phyloP scores from a whole-genome alignment of 92 coral and sea anemone genomes.

The Epizoanthus stellaris region DNA sequence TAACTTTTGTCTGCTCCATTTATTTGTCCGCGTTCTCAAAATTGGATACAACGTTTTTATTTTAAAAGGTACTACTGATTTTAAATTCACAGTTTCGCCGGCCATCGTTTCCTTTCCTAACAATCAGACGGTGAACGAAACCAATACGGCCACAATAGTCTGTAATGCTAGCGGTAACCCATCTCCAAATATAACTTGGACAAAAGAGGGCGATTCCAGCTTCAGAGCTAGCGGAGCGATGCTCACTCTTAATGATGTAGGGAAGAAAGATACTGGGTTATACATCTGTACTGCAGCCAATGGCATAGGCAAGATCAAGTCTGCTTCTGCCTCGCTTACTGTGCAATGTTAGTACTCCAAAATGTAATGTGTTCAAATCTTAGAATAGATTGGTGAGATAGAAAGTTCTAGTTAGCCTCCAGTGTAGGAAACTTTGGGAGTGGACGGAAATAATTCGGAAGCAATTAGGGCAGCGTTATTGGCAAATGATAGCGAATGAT shows the following conservation, averaged over 20 bases:
- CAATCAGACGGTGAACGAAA: slow-evolving; percentile 51
- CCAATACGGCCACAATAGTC: slow-evolving; percentile 35
- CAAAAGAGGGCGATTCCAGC: slow-evolving; percentile 19
- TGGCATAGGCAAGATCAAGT: slow-evolving; percentile 39
- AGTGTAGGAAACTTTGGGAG: no score
- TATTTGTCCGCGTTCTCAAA: no score
- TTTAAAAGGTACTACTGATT: not conserved
- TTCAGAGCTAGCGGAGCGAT: not conserved
- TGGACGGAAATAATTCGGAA: no score
- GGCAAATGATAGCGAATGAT: no score
- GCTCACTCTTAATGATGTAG: not conserved
- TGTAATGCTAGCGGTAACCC: slow-evolving; percentile 72
- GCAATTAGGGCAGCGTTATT: no score
- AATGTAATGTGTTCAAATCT: not conserved
- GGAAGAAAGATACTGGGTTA: slow-evolving; percentile 26
- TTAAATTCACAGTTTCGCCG: slow-evolving; percentile 5
- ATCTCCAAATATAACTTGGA: slow-evolving; percentile 54
- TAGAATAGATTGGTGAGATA: no score
- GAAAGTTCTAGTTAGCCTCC: no score
- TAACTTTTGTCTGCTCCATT: no score
- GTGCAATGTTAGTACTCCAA: slow-evolving; percentile 50
- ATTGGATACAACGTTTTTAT: no score
- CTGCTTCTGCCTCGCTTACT: slow-evolving; percentile 14
- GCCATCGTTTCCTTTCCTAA: slow-evolving; percentile 11
- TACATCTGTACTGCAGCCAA: slow-evolving; percentile 55